A percentile compares a stretch with the other conserved stretches of the same genome.
Conservation (phyloP, 2,797 vertebrate species). For the Amblyopsis hoosieri region DNA sequence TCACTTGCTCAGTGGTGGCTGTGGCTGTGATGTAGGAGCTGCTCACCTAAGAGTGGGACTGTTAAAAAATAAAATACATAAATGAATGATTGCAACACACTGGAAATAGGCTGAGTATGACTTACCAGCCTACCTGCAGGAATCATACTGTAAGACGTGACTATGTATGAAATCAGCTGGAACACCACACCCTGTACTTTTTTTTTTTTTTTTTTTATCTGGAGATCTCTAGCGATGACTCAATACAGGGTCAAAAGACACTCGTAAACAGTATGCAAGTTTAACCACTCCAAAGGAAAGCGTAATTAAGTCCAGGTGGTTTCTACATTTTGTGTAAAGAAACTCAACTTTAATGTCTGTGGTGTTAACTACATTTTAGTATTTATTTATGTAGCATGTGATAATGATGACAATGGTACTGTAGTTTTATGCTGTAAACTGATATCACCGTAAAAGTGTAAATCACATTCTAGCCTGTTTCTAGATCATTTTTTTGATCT, state of each 20-base stretch:
- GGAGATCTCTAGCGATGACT: conserved; percentile 23
- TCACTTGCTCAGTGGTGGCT: conserved; percentile 19
- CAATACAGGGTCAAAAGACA: conserved; percentile 30
- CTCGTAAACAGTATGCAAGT: conserved; percentile 43
- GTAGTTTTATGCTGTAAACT: no score
- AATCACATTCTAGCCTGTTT: no score
- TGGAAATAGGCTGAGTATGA: conserved; percentile 42
- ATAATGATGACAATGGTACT: no score
- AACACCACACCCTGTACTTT: neutral
- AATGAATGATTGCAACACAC: conserved; percentile 44
- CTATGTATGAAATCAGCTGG: conserved; percentile 34
- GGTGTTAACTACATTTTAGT: no score
- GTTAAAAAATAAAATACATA: conserved; percentile 24
- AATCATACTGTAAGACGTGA: conserved; percentile 28
- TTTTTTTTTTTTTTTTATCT: neutral
- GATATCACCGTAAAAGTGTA: no score
- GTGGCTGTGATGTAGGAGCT: conserved; percentile 35
- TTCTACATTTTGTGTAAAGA: conserved; percentile 5
- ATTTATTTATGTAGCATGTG: no score
- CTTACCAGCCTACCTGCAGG: conserved; percentile 16
- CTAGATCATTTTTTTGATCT: no score
- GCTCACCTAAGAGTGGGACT: conserved; percentile 29
- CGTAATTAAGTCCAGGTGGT: conserved; percentile 17
- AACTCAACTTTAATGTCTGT: neutral
- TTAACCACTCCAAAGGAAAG: conserved; percentile 15